phyloP scores from a whole-genome alignment of 92 coral and sea anemone species.

The Paragorgia papillata region DNA sequence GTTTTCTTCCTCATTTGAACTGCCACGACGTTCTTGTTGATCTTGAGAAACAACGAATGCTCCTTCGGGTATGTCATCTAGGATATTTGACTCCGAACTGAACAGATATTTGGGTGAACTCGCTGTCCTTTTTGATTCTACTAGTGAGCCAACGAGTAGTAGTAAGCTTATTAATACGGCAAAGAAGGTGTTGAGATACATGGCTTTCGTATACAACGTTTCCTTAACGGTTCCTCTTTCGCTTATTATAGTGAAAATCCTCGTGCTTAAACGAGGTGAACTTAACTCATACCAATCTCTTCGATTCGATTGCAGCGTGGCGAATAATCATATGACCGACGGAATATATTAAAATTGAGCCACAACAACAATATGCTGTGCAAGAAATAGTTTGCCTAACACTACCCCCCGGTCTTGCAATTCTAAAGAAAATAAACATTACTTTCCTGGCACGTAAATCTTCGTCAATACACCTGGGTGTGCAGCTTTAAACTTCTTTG shows the following conservation, averaged over 20 bases:
- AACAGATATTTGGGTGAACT: slow-evolving; percentile 30
- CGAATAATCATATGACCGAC: no score
- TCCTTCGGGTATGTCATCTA: neutral
- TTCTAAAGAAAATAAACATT: no score
- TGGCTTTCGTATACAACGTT: neutral
- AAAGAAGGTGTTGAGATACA: slow-evolving; percentile 24
- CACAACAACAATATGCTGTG: no score
- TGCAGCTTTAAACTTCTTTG: no score
- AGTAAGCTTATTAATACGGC: neutral
- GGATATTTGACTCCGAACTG: slow-evolving; percentile 9
- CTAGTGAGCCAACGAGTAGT: neutral
- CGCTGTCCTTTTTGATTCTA: neutral
- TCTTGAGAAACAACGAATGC: neutral
- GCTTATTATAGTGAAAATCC: neutral
- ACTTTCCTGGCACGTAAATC: no score
- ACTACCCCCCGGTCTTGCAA: no score
- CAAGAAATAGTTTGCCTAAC: no score
- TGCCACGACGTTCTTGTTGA: neutral
- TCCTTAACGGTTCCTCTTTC: neutral
- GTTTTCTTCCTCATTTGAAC: neutral
- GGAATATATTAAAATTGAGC: no score
- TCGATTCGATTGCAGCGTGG: no score
- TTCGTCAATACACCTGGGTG: no score
- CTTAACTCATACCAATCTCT: no score
- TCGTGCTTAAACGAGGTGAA: no score